These are phyloP conservation scores for Pollenia angustigena DNA, from an alignment of 2,888 invertebrate species.

Conservation along the genomic window DNA sequence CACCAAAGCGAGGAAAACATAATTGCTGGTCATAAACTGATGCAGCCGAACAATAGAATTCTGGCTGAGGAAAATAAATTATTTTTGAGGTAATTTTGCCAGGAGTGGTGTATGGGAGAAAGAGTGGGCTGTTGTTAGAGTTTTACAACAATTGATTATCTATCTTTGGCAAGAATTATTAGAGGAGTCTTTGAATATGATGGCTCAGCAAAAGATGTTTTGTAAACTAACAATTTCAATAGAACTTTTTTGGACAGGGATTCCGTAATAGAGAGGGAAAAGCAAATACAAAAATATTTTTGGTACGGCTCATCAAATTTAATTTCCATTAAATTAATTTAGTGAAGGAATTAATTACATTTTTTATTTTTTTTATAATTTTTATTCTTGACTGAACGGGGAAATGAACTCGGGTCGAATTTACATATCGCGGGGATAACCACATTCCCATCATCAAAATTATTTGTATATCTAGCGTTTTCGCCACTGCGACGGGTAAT, in stretches of 20 bases:
- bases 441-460: too few species aligned
- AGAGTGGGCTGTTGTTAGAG: constrained; percentile 55
- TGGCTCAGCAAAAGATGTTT: constrained; percentile 46
- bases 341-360: too few species aligned
- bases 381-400: too few species aligned
- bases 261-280: too few species aligned
- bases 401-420: too few species aligned
- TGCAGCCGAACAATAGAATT: constrained; percentile 54
- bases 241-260: background rate
- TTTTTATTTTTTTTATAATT: too few species aligned
- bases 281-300: too few species aligned
- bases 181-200: constrained; percentile 63
- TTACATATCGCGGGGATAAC: too few species aligned
- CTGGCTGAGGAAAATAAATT: constrained; percentile 45
- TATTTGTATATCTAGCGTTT: too few species aligned
- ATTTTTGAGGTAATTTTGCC: constrained; percentile 46
- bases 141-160: constrained; percentile 61
- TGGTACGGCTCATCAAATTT: too few species aligned
- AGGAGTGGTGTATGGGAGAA: constrained; percentile 3
- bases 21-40: constrained; percentile 70
- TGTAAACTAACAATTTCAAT: constrained; percentile 40
- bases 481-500: too few species aligned
- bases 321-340: too few species aligned
- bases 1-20: constrained; percentile 62
- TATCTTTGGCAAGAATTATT: constrained; percentile 52